These are phyloP conservation scores for Neotoxoptera formosana DNA, from an alignment of 1,140 invertebrate species.

Conservation along the genomic window DNA sequence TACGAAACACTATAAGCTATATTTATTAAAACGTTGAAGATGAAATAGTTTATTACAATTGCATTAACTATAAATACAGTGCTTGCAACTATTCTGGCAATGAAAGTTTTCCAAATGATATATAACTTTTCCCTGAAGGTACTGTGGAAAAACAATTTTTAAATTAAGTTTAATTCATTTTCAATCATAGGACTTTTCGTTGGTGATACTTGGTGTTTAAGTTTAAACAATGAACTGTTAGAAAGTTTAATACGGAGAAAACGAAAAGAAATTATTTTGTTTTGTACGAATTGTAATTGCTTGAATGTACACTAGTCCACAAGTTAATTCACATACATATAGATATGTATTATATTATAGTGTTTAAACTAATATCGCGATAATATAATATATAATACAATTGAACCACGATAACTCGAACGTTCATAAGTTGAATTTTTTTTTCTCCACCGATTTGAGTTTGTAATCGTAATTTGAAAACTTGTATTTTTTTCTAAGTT, in stretches of 20 bases:
- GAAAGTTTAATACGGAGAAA: not conserved
- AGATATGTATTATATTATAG: not conserved
- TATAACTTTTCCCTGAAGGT: not conserved
- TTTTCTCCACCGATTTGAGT: too few relatives aligned
- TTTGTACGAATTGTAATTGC: not conserved
- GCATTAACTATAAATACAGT: not conserved
- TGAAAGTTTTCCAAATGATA: not conserved
- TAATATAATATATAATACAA: not conserved
- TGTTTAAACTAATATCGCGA: not conserved
- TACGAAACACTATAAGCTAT: not conserved
- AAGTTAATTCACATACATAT: not conserved
- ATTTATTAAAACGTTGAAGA: not conserved
- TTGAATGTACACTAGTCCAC: not conserved
- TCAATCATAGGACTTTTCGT: not conserved
- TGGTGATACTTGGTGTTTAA: not conserved
- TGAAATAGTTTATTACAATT: not conserved
- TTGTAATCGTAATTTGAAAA: not conserved
- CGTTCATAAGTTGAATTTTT: too few relatives aligned
- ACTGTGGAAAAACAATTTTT: not conserved
- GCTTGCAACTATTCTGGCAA: not conserved
- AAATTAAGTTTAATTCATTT: conserved; percentile 7
- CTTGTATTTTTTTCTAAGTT: not conserved
- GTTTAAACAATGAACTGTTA: not conserved
- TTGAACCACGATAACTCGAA: too few relatives aligned
- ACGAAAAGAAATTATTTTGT: not conserved